Evolutionary conservation across 1,140 invertebrate genomes (phyloP).

Genomic region (Drosophila hydei): DNA sequence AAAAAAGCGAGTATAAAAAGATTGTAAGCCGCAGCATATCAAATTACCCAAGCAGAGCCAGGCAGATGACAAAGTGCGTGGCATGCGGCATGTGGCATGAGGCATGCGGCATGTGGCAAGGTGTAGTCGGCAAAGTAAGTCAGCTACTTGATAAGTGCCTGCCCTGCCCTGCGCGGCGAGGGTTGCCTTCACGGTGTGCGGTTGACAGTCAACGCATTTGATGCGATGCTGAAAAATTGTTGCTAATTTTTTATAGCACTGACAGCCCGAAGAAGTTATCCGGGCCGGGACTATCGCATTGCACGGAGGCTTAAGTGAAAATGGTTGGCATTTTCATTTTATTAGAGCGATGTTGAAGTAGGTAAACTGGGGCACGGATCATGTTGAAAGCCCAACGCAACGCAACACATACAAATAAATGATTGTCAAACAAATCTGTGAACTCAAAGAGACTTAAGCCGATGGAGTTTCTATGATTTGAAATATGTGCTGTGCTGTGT

Average conservation of each 20-base stretch:
- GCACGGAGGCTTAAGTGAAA: constrained; percentile 61
- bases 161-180: constrained; percentile 1
- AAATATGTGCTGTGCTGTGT: background rate
- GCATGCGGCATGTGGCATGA: constrained; percentile 9
- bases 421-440: constrained; percentile 27
- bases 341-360: constrained; percentile 53
- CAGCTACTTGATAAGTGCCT: constrained; percentile 69
- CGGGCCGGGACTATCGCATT: constrained; percentile 53
- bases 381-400: constrained; percentile 30
- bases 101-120: constrained; percentile 51
- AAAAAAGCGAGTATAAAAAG: constrained; percentile 29
- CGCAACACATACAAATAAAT: constrained; percentile 26
- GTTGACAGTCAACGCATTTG: constrained; percentile 73
- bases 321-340: constrained; percentile 76
- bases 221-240: constrained; percentile 77
- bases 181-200: constrained; percentile 51
- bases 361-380: constrained; percentile 25
- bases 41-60: constrained; percentile 61
- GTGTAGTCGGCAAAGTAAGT: constrained; percentile 69
- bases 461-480: constrained; percentile 1
- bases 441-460: constrained; percentile 10
- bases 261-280: constrained; percentile 37
- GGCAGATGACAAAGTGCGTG: constrained; percentile 71
- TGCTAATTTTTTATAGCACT: constrained; percentile 75
- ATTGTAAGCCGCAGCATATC: constrained; percentile 74